Evolutionary conservation across 2,888 invertebrate species (phyloP), one percentile per base, ranked within the genome.

Genomic region (Metacarcinus magister): DNA sequence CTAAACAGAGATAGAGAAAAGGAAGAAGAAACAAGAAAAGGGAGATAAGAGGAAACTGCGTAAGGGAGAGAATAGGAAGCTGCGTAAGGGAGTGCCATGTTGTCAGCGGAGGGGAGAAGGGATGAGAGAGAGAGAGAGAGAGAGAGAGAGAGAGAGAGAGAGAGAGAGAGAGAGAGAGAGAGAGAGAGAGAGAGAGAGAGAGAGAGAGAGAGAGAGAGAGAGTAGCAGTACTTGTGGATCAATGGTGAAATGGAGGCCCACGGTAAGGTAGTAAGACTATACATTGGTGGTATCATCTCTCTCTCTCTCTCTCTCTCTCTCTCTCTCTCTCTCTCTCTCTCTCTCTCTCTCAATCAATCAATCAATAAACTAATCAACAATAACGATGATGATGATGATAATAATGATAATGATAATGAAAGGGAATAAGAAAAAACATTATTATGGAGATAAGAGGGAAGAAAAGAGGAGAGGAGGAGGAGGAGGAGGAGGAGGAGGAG

Each of bases 181-280:
- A 5, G 67, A 10, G 16, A 67, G 67, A 16, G 23, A 16, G 19
- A 4, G 19, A 19, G 67, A 67, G 19, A 19, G 67, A 19, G 19
- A 19, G 19, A 19, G 23, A 67, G 19, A 19, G 67, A 19, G 19
- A 19, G 19, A 19, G 67, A 67, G 67, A 19, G 67, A 67, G 67
- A n/a, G 67, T 67, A 67, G 67, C 67, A n/a, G 67, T 67, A 67
- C 67, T 67, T 67, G 67, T n/a, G n/a, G 67, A 67, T 67, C 67
- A 67, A 67, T 67, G n/a, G 54, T 8, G 67, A n/a, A 67, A 5
- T 1, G 67, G n/a, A n/a, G n/a, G 67, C 16, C 67, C 67, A 16
- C 23, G 2, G 67, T 2, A n/a, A n/a, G 67, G 67, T 67, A 67
- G 67, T 10, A n/a, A 67, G 67, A n/a, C 23, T 19, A n/a, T n/a